A percentile compares a stretch with the other conserved stretches of the same genome.
Evolutionary conservation across 1,140 invertebrate genomes (phyloP).

Genomic region (Brachionus rotundiformis): DNA sequence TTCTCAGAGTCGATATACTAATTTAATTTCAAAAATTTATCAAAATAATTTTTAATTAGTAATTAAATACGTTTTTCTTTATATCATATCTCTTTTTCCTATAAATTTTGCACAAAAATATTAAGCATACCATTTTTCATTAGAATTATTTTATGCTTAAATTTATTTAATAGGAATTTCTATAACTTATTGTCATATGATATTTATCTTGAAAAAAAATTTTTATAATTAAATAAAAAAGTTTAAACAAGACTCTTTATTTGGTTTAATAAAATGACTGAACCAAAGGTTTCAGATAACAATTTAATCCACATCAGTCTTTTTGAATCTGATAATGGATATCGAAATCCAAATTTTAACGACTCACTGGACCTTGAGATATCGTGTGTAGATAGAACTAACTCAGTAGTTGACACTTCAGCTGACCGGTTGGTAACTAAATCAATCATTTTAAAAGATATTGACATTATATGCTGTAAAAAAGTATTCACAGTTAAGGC

Average conservation of each 20-base stretch:
- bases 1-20: no score
- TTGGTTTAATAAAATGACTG: neutral
- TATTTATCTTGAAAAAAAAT: neutral
- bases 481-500: neutral
- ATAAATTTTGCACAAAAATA: no score
- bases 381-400: neutral
- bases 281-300: neutral
- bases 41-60: no score
- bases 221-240: neutral
- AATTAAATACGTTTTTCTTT: no score
- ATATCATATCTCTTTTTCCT: no score
- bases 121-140: no score
- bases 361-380: neutral
- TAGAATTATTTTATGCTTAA: neutral
- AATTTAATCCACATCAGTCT: neutral
- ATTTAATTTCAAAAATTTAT: no score
- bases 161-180: neutral
- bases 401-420: no score
- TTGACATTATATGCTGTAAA: slow-evolving; percentile 22
- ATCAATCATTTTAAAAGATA: neutral
- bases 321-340: neutral
- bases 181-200: neutral
- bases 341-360: slow-evolving; percentile 30
- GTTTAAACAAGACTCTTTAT: neutral
- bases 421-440: no score